phyloP scores from a whole-genome alignment of 2,888 invertebrate genomes.

The Plutella xylostella region DNA sequence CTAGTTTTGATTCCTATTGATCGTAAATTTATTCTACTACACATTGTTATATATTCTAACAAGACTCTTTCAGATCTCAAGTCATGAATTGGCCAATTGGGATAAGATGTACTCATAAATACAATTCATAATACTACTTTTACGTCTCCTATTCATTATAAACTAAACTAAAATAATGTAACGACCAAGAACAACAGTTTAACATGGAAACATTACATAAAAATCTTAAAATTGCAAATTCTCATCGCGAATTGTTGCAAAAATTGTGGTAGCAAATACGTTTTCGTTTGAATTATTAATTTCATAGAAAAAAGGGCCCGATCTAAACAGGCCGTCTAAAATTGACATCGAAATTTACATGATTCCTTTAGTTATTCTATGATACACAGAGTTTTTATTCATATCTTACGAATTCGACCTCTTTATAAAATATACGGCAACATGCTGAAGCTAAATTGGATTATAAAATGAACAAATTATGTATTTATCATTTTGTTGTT shows the following conservation, averaged over 20 bases:
- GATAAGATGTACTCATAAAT: no score
- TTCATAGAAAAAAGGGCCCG: conserved; percentile 47
- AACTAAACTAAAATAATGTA: not conserved
- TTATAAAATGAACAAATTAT: no score
- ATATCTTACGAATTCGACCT: conserved; percentile 52
- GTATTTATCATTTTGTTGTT: no score
- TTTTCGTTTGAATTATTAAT: conserved; percentile 14
- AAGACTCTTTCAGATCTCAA: no score
- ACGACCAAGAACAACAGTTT: conserved; percentile 27
- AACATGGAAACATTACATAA: conserved; percentile 50
- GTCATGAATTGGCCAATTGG: no score
- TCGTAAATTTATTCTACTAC: no score
- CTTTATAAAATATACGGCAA: conserved; percentile 56
- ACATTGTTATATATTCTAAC: no score
- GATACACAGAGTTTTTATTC: conserved; percentile 46
- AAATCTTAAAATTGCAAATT: conserved; percentile 33
- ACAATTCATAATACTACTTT: no score
- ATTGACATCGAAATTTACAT: conserved; percentile 67
- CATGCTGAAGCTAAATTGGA: conserved; percentile 7
- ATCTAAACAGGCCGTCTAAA: conserved; percentile 48
- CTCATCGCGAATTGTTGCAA: conserved; percentile 40
- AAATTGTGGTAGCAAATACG: conserved; percentile 62
- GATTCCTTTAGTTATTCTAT: conserved; percentile 56
- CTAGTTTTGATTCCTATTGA: no score
- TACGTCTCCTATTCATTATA: no score